A percentile compares a stretch with the other conserved stretches of the same genome.
These are phyloP conservation scores for Sebastes taczanowskii DNA, from an alignment of 2,797 vertebrate species.

Conservation along the genomic window DNA sequence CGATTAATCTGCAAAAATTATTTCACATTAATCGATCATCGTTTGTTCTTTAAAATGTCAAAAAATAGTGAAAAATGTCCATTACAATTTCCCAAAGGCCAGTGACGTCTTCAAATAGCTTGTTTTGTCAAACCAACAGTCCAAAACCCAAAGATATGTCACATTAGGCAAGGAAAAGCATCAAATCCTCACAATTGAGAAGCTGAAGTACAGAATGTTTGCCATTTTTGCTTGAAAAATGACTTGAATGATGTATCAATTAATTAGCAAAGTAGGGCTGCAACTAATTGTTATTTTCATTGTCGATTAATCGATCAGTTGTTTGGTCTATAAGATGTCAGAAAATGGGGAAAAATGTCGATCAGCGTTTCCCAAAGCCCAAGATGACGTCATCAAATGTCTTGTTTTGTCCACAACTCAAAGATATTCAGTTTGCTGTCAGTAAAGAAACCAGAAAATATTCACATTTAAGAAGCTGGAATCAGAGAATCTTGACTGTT, in stretches of 20 bases:
- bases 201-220: neutral
- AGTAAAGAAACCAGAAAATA: too few relatives aligned
- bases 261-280: neutral
- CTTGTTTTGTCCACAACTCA: too few relatives aligned
- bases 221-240: neutral
- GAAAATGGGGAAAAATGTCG: accelerated
- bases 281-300: accelerated
- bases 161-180: neutral
- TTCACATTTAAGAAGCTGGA: too few relatives aligned
- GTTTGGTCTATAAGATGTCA: too few relatives aligned
- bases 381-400: too few relatives aligned
- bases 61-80: neutral
- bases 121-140: neutral
- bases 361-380: too few relatives aligned
- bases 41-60: neutral
- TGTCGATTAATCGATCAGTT: too few relatives aligned
- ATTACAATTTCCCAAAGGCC: neutral
- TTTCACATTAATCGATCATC: accelerated
- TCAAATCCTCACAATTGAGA: neutral
- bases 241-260: neutral
- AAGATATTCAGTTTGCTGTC: too few relatives aligned
- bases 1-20: neutral
- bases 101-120: neutral
- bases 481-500: too few relatives aligned
- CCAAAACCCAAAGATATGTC: neutral